Base-by-base conservation (phyloP, 2,888 invertebrate genomes). In the Caenorhabditis angaria region DNA sequence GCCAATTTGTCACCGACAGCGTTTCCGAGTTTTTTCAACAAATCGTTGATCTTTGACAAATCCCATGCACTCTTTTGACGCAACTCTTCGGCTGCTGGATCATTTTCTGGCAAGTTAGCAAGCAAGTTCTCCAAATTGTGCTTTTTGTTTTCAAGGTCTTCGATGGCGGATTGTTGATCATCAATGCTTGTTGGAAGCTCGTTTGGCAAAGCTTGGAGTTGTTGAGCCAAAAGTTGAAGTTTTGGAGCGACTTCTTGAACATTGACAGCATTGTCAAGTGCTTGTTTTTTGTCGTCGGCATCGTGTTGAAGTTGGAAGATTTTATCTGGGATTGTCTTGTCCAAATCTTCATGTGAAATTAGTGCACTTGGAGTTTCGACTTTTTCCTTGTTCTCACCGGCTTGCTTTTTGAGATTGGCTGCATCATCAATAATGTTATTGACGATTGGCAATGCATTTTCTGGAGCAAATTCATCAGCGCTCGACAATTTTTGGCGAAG, bases 1-100 rank as follows among this genome's bases (percentile, higher is more conserved):
- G 76, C 76, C 24, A 77, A 59, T 51, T 76, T 77, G 65, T 78
- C 76, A 20, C 76, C 78, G 58, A 78, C 70, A 27, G 70, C 70
- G 32, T 61, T 64, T 48, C 70, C 71, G 22, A 78, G 65, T 51
- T 65, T 51, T 48, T 67, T 69, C 51, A 77, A 60, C 24, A 71
- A 59, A 48, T 76, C 74, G 51, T 78, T 74, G 48, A 78, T 64
- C 32, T 61, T 58, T 12, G 76, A 75, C 35, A 77, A 63, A 67
- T 75, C 80, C 73, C 76, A 76, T 57, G 65, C 58, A 54, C 72
- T 75, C 70, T 72, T 74, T 50, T 70, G 59, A 20, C 70, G 65
- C 55, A 78, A 67, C 56, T 76, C 74, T 24, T 75, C 65, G 25
- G 66, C 69, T 54, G 68, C 71, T 57, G 54, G 58, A 51, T 65